Base-by-base conservation (phyloP, 2,113 vertebrate genomes). In the Rhegmatorhina hoffmannsi region DNA sequence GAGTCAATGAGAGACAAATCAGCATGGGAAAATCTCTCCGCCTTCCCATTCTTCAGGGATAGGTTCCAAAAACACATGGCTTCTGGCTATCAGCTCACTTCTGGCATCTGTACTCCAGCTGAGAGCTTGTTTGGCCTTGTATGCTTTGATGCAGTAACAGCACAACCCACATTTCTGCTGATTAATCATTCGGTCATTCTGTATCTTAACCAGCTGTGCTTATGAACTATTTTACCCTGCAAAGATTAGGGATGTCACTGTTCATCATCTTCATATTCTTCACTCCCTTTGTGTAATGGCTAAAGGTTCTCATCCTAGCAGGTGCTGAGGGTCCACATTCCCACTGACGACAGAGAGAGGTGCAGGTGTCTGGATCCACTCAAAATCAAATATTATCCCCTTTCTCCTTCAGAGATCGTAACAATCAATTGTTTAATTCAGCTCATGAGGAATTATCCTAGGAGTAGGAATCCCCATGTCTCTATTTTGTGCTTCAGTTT, bases 81-180 rank as follows among this genome's bases (percentile, higher is more conserved):
- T 96, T 88, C 89, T 97, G 95, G 96, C 94, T 94, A 53, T 90
- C 90, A 95, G 56, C 47, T 93, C 36, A 9, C 58, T 97, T 95
- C 82, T 89, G 76, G 92, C 93, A 94, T 97, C 94, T 96, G 95
- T 78, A 62, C 36, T 93, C 94, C 95, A 97, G 93, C 96, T 95
- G 95, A 92, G 85, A 90, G 56, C 76, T 89, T 72, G 66, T 92
- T 96, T 25, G 11, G 80, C 79, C 73, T 81, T 92, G 64, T 76
- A 90, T 49, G 76, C 90, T 96, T 96, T 96, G 90, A 96, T 96
- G 83, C 93, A 94, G 69, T 72, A 95, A 94, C 69, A 91, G 26
- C 68, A 78, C 63, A 93, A 73, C 36, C 87, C 90, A 78, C 69
- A 89, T 87, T 96, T 96, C 69, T 96, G 94, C 92, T 96, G 90